phyloP scores from a whole-genome alignment of 2,113 vertebrate genomes.

The Origma solitaria region DNA sequence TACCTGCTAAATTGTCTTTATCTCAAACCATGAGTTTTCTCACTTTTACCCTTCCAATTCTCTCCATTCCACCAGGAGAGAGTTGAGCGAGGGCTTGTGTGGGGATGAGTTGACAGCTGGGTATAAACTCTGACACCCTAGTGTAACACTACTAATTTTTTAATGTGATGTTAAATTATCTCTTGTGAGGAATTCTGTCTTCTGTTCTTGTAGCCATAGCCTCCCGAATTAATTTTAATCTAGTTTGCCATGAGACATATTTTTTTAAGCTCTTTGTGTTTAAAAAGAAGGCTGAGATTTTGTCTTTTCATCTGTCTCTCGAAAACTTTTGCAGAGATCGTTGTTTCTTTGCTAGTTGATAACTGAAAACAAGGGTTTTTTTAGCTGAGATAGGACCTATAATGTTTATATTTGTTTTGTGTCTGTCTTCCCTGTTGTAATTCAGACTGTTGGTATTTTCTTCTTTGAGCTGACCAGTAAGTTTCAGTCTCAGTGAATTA shows the following conservation, averaged over 20 bases:
- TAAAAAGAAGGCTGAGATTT: background rate
- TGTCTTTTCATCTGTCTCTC: background rate
- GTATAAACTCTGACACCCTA: background rate
- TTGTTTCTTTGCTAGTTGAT: background rate
- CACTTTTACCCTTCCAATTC: background rate
- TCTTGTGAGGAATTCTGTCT: background rate
- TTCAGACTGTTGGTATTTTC: background rate
- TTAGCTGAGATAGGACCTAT: background rate
- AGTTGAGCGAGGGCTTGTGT: accelerated
- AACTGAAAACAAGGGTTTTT: background rate
- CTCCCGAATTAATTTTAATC: background rate
- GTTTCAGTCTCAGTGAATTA: background rate
- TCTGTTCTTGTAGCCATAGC: background rate
- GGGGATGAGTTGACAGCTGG: background rate
- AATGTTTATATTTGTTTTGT: background rate
- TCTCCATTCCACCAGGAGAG: background rate
- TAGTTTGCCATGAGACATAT: background rate
- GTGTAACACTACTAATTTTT: background rate
- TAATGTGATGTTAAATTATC: background rate
- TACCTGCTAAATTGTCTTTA: background rate
- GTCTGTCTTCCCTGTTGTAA: background rate
- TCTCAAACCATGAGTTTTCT: background rate
- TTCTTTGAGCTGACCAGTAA: background rate
- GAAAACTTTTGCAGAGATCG: background rate
- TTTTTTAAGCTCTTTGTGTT: background rate